Base-by-base conservation (phyloP, 2,797 vertebrate genomes). In the Otolemur crassicaudatus region DNA sequence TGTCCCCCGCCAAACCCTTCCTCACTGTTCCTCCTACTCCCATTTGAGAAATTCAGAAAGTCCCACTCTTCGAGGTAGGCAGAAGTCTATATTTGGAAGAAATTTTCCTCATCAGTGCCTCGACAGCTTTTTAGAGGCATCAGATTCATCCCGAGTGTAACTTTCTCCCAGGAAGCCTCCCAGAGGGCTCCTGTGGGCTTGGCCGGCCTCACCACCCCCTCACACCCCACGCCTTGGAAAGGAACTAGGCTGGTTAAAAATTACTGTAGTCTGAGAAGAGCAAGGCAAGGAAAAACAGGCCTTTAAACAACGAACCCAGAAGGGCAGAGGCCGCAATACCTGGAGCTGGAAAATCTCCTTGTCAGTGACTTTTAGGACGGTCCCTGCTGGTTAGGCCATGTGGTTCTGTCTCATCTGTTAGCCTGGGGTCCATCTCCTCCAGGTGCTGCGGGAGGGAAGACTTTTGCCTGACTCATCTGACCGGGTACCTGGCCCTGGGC, bases 351-450 rank as follows among this genome's bases (percentile, higher is more conserved):
- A 22, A n/a, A 34, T 8, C n/a, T 23, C 40, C 40, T n/a, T 0
- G 3, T 13, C 6, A 2, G 4, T 0, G 2, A 5, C 3, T 25
- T 0, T 23, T 11, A 46, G 13, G 67, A 7, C 1, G 58, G n/a
- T 37, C 12, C 43, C 60, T 67, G 29, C 43, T 3, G 49, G n/a
- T 5, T 16, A 13, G 7, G 1, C 0, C 1, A 0, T 0, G 11
- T 27, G 17, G 27, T 25, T 6, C 5, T 1, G 60, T 23, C 67
- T 17, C 43, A 40, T 4, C 20, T 2, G 4, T 31, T 60, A n/a
- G 9, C 70, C 7, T 12, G 14, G 29, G 5, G 5, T 40, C 53
- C 40, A 2, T 23, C 13, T 29, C 34, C 34, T 53, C 0, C 9
- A 5, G 20, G 37, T 2, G 3, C 6, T 6, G 17, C 13, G 8